Percentiles rank a stretch among this genome's conserved stretches.
These are phyloP conservation scores for Poeciliopsis gracilis DNA, from an alignment of 2,797 vertebrate species.

Conservation along the genomic window DNA sequence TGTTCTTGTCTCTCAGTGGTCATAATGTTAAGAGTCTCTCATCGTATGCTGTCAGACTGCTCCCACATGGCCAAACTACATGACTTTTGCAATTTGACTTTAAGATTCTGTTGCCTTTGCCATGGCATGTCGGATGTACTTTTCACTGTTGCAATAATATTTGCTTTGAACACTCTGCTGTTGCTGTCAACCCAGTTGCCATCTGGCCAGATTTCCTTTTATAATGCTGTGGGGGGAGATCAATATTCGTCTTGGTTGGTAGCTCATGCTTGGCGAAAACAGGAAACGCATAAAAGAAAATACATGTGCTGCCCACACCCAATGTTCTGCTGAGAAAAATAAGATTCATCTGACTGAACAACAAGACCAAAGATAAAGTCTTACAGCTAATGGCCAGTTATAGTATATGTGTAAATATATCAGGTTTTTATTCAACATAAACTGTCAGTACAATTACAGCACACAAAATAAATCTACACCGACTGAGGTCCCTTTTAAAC, in stretches of 20 bases:
- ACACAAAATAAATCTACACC: neutral
- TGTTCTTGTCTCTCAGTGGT: neutral
- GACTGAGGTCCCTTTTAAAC: neutral
- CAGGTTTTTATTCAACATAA: too few species aligned
- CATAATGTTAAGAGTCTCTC: neutral
- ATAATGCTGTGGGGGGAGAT: constrained; percentile 37
- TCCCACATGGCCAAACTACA: neutral
- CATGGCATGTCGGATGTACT: constrained; percentile 21
- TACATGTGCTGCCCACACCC: constrained; percentile 38
- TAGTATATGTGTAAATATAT: neutral
- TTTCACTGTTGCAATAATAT: constrained; percentile 31
- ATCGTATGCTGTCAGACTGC: neutral
- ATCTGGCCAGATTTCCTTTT: constrained; percentile 54
- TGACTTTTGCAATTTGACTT: constrained; percentile 16
- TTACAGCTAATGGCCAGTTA: neutral
- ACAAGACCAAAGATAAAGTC: constrained; percentile 34
- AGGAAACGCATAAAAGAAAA: constrained; percentile 46
- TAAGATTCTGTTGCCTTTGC: constrained; percentile 22
- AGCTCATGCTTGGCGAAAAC: constrained; percentile 43
- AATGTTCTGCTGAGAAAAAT: constrained; percentile 26
- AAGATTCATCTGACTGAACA: constrained; percentile 19
- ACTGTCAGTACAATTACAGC: neutral
- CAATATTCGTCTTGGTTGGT: constrained; percentile 52
- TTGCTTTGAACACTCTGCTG: constrained; percentile 26
- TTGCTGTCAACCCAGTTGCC: constrained; percentile 40